These are phyloP conservation scores for Temnothorax ravouxi DNA, from an alignment of 2,888 invertebrate species.

Conservation along the genomic window DNA sequence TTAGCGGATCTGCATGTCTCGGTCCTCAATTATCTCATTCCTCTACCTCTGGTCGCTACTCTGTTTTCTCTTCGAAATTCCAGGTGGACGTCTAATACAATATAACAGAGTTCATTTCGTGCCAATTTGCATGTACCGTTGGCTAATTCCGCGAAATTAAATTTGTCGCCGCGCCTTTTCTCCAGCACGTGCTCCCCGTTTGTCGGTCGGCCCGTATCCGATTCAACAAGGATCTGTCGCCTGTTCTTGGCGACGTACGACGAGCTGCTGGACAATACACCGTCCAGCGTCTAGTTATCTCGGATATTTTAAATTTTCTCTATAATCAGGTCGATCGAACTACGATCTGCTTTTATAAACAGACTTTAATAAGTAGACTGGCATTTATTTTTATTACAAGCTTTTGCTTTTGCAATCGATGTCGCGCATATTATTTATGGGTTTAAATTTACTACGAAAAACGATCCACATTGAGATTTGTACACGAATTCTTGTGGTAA, in stretches of 20 bases:
- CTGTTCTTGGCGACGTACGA: conserved; percentile 1
- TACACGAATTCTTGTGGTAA: conserved; percentile 75
- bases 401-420: neutral
- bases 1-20: conserved; percentile 85
- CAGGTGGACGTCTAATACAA: conserved; percentile 85
- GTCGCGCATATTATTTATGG: neutral
- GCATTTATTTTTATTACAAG: neutral
- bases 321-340: neutral
- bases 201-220: conserved; percentile 2
- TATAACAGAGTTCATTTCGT: conserved; percentile 85
- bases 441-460: conserved; percentile 46
- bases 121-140: conserved; percentile 85
- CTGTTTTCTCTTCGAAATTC: conserved; percentile 84
- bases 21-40: conserved; percentile 83
- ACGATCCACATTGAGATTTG: conserved; percentile 74
- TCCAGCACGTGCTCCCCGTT: conserved; percentile 76
- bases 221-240: conserved; percentile 34
- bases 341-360: neutral
- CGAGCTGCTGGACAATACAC: neutral
- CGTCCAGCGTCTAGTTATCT: neutral
- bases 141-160: conserved; percentile 84
- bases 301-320: neutral
- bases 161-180: conserved; percentile 82
- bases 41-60: conserved; percentile 74
- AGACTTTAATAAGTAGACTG: neutral